Percentiles rank a stretch among this genome's conserved stretches.
Evolutionary conservation across 2,113 vertebrate genomes (phyloP).

Genomic region (Recurvirostra avosetta): DNA sequence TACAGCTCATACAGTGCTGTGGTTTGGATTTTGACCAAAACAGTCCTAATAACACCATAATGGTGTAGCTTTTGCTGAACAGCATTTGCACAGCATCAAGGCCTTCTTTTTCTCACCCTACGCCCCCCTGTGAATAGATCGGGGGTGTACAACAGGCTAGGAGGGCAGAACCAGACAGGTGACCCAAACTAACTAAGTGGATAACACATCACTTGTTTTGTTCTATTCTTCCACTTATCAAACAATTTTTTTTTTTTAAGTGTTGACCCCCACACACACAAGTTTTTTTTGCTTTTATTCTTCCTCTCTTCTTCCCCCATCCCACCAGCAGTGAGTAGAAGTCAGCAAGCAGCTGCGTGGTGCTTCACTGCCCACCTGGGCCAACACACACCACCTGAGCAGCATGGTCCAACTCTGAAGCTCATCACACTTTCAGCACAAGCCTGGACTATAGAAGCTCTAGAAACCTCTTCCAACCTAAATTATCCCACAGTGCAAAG

Average conservation of each 20-base stretch:
- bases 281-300: neutral
- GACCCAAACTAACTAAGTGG: neutral
- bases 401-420: accelerated
- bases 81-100: neutral
- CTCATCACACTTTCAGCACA: neutral
- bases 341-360: neutral
- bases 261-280: neutral
- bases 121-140: neutral
- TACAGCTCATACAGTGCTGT: accelerated
- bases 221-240: neutral
- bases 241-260: neutral
- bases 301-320: neutral
- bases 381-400: neutral
- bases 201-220: neutral
- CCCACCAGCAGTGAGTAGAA: too few relatives aligned
- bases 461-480: neutral
- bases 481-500: too few relatives aligned
- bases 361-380: neutral
- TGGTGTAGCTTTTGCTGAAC: neutral
- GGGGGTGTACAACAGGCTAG: neutral
- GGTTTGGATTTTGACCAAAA: neutral
- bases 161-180: neutral
- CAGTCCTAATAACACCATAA: neutral
- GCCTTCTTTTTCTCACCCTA: neutral
- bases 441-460: neutral